Base-by-base conservation (phyloP, 2,113 vertebrate genomes). In the Microtus ochrogaster region DNA sequence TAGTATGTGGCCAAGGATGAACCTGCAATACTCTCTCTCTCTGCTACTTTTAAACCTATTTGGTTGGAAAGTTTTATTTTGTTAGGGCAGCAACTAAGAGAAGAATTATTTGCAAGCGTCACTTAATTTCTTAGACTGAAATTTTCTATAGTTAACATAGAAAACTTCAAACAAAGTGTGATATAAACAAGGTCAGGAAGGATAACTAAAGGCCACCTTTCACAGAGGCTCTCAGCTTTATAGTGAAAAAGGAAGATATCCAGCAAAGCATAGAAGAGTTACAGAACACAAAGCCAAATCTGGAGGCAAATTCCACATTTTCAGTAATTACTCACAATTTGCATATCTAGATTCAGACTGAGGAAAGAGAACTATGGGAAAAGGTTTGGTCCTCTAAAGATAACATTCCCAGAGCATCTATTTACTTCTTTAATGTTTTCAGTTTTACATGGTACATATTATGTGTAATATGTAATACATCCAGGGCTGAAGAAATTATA, bases 121-220 rank as follows among this genome's bases (percentile, higher is more conserved):
- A 85, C 84, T 94, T 95, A 49, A 63, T 89, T 94, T 91, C 39
- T 93, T 78, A 96, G 41, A 3, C 5, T 77, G 36, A 78, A 84
- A 94, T 77, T 94, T 88, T 82, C 44, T 90, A 49, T 49, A 94
- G 41, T 47, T 83, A 95, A 55, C 74, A 92, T 0, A 91, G 36
- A 44, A 21, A 77, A 96, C 88, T 44, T 26, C 19, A 92, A 95
- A 92, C 7, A 78, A n/a, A 85, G 11, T 76, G 58, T 44, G 63
- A 77, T 66, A 95, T 21, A 90, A 95, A 86, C 28, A 95, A 94
- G 44, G 70, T 86, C 83, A 66, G 3, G 2, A 55, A 70, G 6
- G 22, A 9, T 9, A 91, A 79, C 61, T 47, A 93, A 5, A 6
- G 63, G 24, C 26, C 17, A 70, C 17, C 22, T 83, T 58, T 74